Conservation (phyloP, 2,113 vertebrate species). For the Onychostoma macrolepis region DNA sequence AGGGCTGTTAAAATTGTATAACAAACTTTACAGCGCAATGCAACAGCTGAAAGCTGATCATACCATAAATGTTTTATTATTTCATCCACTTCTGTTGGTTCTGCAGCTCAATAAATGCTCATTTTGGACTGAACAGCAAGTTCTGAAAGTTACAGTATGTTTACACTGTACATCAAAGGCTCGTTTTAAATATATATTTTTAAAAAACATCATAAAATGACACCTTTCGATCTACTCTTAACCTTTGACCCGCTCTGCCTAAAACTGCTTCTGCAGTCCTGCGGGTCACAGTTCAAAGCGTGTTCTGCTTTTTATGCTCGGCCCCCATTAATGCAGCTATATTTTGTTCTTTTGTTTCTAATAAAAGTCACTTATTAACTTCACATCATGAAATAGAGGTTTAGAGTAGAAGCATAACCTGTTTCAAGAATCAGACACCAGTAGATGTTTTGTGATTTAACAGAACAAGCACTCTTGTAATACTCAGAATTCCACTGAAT, state of each 20-base stretch:
- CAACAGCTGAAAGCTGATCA: background rate
- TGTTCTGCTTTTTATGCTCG: background rate
- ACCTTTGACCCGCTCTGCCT: background rate
- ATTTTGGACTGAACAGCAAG: background rate
- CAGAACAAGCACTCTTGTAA: background rate
- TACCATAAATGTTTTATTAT: background rate
- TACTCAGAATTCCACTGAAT: background rate
- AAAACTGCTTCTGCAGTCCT: background rate
- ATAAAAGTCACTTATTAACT: conserved; percentile 29
- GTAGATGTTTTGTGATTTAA: background rate
- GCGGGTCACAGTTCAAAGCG: background rate
- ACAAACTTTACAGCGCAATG: background rate
- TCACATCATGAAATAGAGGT: background rate
- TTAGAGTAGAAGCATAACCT: background rate
- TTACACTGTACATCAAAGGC: background rate
- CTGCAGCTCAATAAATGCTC: background rate
- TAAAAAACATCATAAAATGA: background rate
- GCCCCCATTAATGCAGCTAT: background rate
- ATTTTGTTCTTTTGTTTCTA: background rate
- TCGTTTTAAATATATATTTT: background rate
- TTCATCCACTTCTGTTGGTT: background rate
- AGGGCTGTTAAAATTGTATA: background rate
- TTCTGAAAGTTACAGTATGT: background rate
- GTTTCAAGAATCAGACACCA: background rate
- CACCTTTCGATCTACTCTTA: background rate